Evolutionary conservation across 2,113 vertebrate species (phyloP).

Genomic region (Fukomys damarensis): DNA sequence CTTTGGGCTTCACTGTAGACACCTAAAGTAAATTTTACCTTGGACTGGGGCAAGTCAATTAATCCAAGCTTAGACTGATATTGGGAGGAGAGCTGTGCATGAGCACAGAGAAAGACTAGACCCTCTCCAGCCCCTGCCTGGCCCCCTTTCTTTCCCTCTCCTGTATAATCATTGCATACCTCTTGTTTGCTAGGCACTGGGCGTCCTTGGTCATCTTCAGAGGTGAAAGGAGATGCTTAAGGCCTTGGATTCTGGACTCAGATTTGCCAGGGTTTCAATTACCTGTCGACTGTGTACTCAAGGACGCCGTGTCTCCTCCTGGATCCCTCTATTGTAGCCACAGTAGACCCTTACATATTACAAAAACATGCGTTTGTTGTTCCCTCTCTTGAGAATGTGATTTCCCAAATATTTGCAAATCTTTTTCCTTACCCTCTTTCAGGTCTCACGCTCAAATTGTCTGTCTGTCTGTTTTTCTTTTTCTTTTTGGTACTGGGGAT

Average conservation of each 20-base stretch:
- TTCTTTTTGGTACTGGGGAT: no score
- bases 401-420: not conserved
- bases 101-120: not conserved
- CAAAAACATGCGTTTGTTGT: not conserved
- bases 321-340: not conserved
- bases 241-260: no score
- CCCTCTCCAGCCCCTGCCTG: no score
- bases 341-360: not conserved
- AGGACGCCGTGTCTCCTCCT: not conserved
- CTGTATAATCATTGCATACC: not conserved
- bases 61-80: not conserved
- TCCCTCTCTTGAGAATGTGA: no score
- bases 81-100: not conserved
- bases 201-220: not conserved
- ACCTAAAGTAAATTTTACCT: not conserved
- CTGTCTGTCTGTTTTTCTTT: no score
- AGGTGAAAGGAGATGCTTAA: not conserved
- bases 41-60: not conserved
- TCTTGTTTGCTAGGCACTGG: not conserved
- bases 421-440: not conserved
- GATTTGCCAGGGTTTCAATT: not conserved
- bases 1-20: not conserved
- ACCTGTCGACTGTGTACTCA: not conserved
- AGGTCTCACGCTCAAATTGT: not conserved
- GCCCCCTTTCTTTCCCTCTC: no score